phyloP scores from a whole-genome alignment of 37 sponge, comb jelly and placozoan species.

The Mnemiopsis leidyi region DNA sequence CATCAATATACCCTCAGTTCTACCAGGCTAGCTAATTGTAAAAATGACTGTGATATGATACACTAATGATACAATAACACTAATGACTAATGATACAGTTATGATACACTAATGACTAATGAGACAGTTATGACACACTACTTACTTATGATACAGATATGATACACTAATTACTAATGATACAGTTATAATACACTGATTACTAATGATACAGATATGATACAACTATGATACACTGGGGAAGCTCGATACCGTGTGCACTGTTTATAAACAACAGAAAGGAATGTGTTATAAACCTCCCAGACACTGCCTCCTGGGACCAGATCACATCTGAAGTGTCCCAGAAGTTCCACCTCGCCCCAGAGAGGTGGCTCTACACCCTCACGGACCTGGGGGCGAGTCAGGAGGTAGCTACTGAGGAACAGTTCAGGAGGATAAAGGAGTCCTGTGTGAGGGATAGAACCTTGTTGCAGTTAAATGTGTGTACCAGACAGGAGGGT shows the following conservation, averaged over 20 bases:
- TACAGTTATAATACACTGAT: no score
- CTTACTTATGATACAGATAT: no score
- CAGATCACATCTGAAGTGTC: background rate
- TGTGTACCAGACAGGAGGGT: background rate
- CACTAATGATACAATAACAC: no score
- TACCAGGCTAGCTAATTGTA: no score
- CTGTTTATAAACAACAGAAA: background rate
- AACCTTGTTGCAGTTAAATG: background rate
- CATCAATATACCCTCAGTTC: no score
- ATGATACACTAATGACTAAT: no score
- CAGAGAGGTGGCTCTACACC: background rate
- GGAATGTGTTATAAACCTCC: background rate
- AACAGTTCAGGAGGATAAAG: background rate
- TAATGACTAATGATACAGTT: no score
- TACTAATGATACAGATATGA: background rate
- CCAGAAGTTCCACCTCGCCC: background rate
- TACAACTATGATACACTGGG: constrained; percentile 25
- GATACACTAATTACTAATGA: no score
- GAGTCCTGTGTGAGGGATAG: background rate
- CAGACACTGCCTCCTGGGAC: constrained; percentile 22
- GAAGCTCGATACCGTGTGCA: constrained; percentile 29
- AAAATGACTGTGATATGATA: no score
- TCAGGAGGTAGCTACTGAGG: background rate
- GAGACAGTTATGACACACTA: no score
- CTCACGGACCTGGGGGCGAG: background rate